Base-by-base conservation (phyloP, 64 coral and sea anemone species). In the Pachyseris speciosa region DNA sequence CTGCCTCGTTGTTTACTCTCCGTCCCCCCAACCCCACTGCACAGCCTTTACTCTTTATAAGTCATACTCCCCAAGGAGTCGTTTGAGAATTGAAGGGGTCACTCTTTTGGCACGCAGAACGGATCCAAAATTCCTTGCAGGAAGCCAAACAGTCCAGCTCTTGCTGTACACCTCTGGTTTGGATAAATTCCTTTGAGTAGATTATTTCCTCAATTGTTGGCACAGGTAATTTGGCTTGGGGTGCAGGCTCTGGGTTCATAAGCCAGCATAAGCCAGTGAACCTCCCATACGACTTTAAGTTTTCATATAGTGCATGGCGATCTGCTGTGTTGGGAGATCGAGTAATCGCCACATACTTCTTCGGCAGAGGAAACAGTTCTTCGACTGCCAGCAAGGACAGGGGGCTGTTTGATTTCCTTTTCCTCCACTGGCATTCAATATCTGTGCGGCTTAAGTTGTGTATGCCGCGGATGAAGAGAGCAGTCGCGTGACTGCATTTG, bases 121-220 rank as follows among this genome's bases (percentile, higher is more conserved):
- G 20, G 1, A 50, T 22, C 83, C 44, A 70, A 70, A 86, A 37
- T 72, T 86, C 31, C 84, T 86, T 28, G 84, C 84, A 51, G 84
- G 70, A 20, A 86, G 48, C 47, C 26, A 72, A 71, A 72, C 50
- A 87, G 28, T 50, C 67, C 36, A 66, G 67, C 17, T 51, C 17
- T 57, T 57, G 52, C 52, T 57, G 52, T 57, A 16, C 52, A 13
- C 52, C 52, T 57, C 6, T 57, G 52, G 69, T 25, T 20, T 32
- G 27, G 5, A 87, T 34, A 87, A 87, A 87, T 13, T 87, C 84
- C 3, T 87, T 67, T 37, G 65, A 87, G 29, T 34, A 72, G 24
- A 72, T 87, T 3, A 87, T 45, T 36, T 87, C 67, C 31, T 87
- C 84, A n/a, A 87, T 58, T 53, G 84, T 87, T 38, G 84, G 67